Evolutionary conservation across 1,140 invertebrate species (phyloP), one percentile per base, ranked within the genome.

Genomic region (Coboldia fuscipes): DNA sequence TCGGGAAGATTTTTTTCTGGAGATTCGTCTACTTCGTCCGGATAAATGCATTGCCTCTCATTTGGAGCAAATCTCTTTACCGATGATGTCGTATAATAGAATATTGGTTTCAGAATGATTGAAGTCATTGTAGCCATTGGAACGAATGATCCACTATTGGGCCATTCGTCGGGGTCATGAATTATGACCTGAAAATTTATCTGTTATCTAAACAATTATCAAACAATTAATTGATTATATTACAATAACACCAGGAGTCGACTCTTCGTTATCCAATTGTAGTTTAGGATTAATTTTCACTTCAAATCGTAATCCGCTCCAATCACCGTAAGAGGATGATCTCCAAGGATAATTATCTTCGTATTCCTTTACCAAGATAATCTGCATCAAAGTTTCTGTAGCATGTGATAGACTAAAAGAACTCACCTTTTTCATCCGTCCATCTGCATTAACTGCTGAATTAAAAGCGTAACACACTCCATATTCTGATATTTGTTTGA

Each of bases 381-480:
- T 7, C 6, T 7, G 12, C 6, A 23, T 7, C 6, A 23, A 6
- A 6, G 22, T 23, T 23, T 23, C 12, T 23, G 12, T 23, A 7
- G 22, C 23, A 24, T 8, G 7, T 24, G 7, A 7, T 8, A 7
- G 7, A n/a, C 23, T 7, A 8, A 29, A 29, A 29, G 8, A 10
- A 29, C 27, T 9, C 5, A n/a, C 5, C 27, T 8, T 10, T 6
- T 10, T 29, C 14, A 6, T 6, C 27, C 27, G 9, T 4, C 30
- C 30, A 27, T 27, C 42, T 8, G 43, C 47, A 10, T 58, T 54
- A 36, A 62, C 56, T 32, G 54, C 35, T 0, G 62, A 52, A 42
- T 68, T 68, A 37, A 68, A 68, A 15, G 54, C 49, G 41, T 61
- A 63, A 36, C 66, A 68, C 18, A 61, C 52, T 0, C 66, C 66